Evolutionary conservation across 2,113 vertebrate species (phyloP).

Genomic region (Psephotus haematonotus): DNA sequence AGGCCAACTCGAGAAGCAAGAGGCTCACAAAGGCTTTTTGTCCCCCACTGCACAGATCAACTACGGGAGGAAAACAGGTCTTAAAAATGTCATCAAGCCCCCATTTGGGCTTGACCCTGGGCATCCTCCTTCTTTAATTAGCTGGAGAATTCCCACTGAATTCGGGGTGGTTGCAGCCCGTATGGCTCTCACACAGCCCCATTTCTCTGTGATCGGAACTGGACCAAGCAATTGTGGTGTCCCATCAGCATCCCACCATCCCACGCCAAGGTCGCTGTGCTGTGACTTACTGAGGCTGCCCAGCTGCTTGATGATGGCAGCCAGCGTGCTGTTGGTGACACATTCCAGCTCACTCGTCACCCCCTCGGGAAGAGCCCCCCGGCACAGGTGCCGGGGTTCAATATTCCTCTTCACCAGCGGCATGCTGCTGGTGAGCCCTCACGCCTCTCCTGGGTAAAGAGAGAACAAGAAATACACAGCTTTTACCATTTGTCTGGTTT

Average conservation of each 20-base stretch:
- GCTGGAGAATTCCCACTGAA: not conserved
- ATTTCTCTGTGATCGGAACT: rapidly evolving
- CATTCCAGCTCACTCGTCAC: constrained; percentile 91
- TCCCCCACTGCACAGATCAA: not conserved
- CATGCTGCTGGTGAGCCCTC: constrained; percentile 60
- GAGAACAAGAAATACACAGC: rapidly evolving
- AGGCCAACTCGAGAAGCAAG: not conserved
- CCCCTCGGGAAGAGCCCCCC: constrained; percentile 84
- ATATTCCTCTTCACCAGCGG: constrained; percentile 91
- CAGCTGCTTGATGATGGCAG: constrained; percentile 92
- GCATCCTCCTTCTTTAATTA: not conserved
- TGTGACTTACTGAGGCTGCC: constrained; percentile 87
- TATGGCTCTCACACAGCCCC: rapidly evolving
- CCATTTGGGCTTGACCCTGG: not conserved
- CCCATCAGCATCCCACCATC: not conserved
- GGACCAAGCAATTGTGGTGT: rapidly evolving
- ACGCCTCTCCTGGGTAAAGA: not conserved
- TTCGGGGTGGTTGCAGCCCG: not conserved
- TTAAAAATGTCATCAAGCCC: not conserved
- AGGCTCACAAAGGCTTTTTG: not conserved
- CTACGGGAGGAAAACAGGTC: not conserved
- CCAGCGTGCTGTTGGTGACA: constrained; percentile 92
- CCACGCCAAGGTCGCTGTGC: rapidly evolving
- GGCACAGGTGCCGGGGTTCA: constrained; percentile 89
- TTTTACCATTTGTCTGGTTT: not conserved